Evolutionary conservation across 2,113 vertebrate species (phyloP), one percentile per base, ranked within the genome.

Genomic region (Rhineura floridana): DNA sequence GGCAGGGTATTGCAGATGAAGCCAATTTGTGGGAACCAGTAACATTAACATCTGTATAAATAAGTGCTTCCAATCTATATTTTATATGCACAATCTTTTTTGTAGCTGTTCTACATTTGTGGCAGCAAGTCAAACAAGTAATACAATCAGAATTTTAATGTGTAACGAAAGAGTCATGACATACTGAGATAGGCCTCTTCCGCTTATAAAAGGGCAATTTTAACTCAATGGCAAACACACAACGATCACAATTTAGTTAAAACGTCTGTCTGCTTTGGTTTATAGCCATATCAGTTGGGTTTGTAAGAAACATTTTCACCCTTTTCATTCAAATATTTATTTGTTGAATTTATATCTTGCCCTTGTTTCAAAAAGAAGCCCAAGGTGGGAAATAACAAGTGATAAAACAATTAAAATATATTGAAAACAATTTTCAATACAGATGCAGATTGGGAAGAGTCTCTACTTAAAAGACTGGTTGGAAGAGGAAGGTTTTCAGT

Each of bases 191-290:
- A 75, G 25, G 21, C 33, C 28, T 89, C 89, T 67, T 52, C 85
- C 72, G 9, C 25, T 91, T 62, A 91, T 69, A 93, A 85, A n/a
- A 39, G 28, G 62, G 44, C 82, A 89, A 46, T 81, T 86, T 28
- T 85, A 83, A 85, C 59, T 80, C 36, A 65, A 65, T 77, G 48
- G 86, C 4, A 75, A 80, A n/a, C 70, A 59, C 7, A 63, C 6
- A 13, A 83, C 55, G 84, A 69, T 44, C 21, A 48, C 48, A 25
- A 59, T 23, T 62, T 12, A 46, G 19, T 81, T 72, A 82, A 82
- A 78, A 82, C 23, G 39, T 30, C 80, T 83, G 76, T 70, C 48
- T 78, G 75, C 28, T 46, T 83, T 72, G 77, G 15, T 44, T 62
- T 90, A 4, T 25, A 90, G 62, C 52, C 9, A 8, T 36, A 88